A percentile compares a stretch with the other conserved stretches of the same genome.
Evolutionary conservation across 2,797 vertebrate genomes (phyloP).

Genomic region (Protonibea diacanthus): DNA sequence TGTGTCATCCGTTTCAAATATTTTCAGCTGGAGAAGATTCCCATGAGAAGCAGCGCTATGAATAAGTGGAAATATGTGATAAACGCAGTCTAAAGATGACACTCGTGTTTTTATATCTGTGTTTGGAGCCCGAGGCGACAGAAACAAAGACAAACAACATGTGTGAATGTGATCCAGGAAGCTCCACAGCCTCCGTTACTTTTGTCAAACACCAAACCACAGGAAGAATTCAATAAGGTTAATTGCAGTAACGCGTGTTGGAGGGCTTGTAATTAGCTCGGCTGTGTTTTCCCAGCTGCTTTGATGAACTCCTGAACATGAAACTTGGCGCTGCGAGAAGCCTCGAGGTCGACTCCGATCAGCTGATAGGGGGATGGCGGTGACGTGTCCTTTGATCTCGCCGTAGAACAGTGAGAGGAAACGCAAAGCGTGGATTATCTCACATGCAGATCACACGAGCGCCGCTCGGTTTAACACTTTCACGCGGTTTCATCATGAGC

Average conservation of each 20-base stretch:
- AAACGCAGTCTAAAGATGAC: not conserved
- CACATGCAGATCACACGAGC: constrained; percentile 52
- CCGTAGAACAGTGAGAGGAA: constrained; percentile 12
- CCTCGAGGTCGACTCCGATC: constrained; percentile 64
- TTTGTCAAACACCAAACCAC: constrained; percentile 40
- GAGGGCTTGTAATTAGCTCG: constrained; percentile 52
- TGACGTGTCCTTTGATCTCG: constrained; percentile 61
- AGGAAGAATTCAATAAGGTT: constrained; percentile 52
- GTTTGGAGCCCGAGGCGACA: constrained; percentile 24
- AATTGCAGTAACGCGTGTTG: constrained; percentile 41
- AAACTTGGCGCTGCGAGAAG: constrained; percentile 18
- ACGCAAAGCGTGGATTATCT: constrained; percentile 56
- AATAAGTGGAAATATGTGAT: not conserved
- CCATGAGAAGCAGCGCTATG: not conserved
- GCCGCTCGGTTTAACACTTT: constrained; percentile 56
- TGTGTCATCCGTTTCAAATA: no score
- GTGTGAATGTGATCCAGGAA: constrained; percentile 52
- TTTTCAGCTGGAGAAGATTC: not conserved
- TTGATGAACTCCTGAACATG: constrained; percentile 66
- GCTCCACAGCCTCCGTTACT: constrained; percentile 31
- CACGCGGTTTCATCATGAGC: constrained; percentile 71
- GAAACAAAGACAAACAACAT: constrained; percentile 38
- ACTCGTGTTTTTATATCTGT: not conserved
- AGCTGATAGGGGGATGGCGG: constrained; percentile 58
- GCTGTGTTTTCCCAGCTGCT: constrained; percentile 51